Base-by-base conservation (phyloP, 2,797 vertebrate genomes). In the Ptychobarbus kaznakovi region DNA sequence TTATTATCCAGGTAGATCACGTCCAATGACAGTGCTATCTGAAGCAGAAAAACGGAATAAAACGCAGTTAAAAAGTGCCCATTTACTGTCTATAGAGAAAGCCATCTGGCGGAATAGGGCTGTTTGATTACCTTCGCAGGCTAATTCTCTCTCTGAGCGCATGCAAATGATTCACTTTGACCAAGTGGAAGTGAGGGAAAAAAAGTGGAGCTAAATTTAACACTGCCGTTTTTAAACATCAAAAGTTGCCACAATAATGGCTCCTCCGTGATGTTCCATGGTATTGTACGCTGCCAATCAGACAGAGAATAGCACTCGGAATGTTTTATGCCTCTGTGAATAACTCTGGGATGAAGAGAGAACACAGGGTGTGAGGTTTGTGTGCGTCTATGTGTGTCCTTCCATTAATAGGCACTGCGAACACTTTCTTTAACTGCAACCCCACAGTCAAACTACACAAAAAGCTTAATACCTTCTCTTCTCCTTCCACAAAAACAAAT, bases 121-220 rank as follows among this genome's bases (percentile, higher is more conserved):
- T 87, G 87, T 88, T 88, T 90, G 91, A 92, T 91, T 90, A 92
- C 90, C 85, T 88, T 86, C 86, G 68, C 56, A 22, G 82, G 89
- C 89, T 91, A 89, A 90, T 91, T 91, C 88, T 91, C 88, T 87
- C 80, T 86, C 87, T 87, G 87, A 88, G 87, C 86, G 81, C 87
- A 90, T 90, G 88, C 90, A 92, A 91, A 93, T 90, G 80, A 90
- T 91, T 91, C 76, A 88, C 87, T 91, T 91, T 92, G 90, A 90
- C 90, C 81, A 80, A 82, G 84, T 83, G 81, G 76, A 83, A 85
- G 80, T 85, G 77, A 88, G 81, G 77, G 49, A 73, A 56, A 83
- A 89, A 88, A 89, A 70, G 65, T 73, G 86, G 81, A 86, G 65
- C 79, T 85, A 89, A 92, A 92, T 91, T 86, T 87, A 89, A 89